These are phyloP conservation scores for Chionomys nivalis DNA, from an alignment of 2,113 vertebrate species.

Conservation along the genomic window DNA sequence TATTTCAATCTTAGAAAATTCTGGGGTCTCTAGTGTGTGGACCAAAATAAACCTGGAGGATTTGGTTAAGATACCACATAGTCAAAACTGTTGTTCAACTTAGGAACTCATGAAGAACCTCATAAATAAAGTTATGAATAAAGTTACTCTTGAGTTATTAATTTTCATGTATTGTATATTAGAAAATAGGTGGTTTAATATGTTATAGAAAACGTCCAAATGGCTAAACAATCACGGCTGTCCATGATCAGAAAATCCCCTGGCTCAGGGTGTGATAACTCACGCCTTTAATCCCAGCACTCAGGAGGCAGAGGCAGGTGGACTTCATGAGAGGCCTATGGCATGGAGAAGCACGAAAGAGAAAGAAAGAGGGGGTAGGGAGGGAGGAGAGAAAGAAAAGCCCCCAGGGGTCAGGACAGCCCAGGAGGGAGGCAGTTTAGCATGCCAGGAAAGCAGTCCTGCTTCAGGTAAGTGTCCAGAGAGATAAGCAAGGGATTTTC, in stretches of 20 bases:
- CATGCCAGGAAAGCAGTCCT: too few relatives aligned
- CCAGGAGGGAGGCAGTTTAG: not conserved
- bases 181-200: not conserved
- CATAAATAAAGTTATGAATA: too few relatives aligned
- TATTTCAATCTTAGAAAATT: not conserved
- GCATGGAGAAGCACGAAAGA: not conserved
- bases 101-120: not conserved
- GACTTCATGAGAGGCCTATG: not conserved
- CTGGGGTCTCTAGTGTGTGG: not conserved
- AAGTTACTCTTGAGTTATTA: not conserved
- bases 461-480: not conserved
- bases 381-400: not conserved
- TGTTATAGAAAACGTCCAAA: not conserved
- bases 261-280: rapidly evolving
- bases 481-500: not conserved
- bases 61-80: not conserved
- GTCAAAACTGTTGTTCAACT: not conserved
- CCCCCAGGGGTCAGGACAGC: not conserved
- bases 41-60: not conserved
- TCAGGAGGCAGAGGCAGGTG: not conserved
- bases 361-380: too few relatives aligned
- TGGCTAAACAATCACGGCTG: not conserved
- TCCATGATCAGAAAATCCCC: not conserved
- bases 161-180: too few relatives aligned
- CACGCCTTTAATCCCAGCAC: not conserved